These are phyloP conservation scores for Styela plicata DNA, from an alignment of 23 tunicate genomes.

Conservation along the genomic window DNA sequence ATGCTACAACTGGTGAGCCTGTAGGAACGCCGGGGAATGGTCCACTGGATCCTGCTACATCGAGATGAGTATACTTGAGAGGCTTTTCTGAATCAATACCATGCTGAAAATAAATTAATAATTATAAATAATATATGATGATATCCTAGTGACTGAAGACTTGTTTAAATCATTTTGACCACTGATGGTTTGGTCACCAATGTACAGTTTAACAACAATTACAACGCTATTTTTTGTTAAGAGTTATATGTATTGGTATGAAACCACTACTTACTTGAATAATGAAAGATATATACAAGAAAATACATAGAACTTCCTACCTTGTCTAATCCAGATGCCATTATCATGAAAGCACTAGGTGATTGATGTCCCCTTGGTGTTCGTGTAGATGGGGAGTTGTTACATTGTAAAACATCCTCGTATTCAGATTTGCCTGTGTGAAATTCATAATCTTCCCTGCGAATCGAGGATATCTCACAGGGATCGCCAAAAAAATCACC, in stretches of 20 bases:
- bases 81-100: slow-evolving; percentile 76
- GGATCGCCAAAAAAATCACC: slow-evolving; percentile 92
- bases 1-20: slow-evolving; percentile 88
- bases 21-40: slow-evolving; percentile 94
- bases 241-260: no score
- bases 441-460: slow-evolving; percentile 88
- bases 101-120: slow-evolving; percentile 62
- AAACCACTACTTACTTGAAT: no score
- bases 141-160: no score
- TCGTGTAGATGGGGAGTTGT: slow-evolving; percentile 84
- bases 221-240: no score
- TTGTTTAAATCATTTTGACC: no score
- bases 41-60: slow-evolving; percentile 96
- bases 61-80: slow-evolving; percentile 92
- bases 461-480: slow-evolving; percentile 82
- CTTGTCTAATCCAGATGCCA: slow-evolving; percentile 76
- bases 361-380: slow-evolving; percentile 98
- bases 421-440: slow-evolving; percentile 65
- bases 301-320: slow-evolving; percentile 7
- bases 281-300: not conserved
- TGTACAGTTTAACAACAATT: no score
- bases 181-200: no score
- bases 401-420: slow-evolving; percentile 86
- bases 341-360: slow-evolving; percentile 91
- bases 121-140: not conserved